These are phyloP conservation scores for Auanema freiburgensis DNA, from an alignment of 2,888 invertebrate species.

Conservation along the genomic window DNA sequence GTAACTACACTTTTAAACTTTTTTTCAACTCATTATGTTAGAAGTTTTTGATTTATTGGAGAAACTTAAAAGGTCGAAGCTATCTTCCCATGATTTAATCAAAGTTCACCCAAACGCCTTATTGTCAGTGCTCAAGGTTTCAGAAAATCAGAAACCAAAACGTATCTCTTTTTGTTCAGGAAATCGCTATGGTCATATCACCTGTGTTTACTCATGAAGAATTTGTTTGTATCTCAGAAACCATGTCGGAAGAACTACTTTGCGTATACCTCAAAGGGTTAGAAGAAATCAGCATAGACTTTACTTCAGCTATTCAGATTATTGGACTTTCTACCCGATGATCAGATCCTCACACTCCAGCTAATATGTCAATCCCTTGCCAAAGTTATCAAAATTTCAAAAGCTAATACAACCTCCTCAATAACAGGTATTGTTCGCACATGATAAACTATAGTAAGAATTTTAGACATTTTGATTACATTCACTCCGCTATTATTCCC, in stretches of 20 bases:
- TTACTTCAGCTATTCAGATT: conserved; percentile 2
- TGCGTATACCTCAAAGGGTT: conserved; percentile 13
- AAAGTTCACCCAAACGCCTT: conserved; percentile 16
- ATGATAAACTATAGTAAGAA: not conserved
- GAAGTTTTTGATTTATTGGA: not conserved
- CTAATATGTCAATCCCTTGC: conserved; percentile 12
- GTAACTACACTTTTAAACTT: not conserved
- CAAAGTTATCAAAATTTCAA: conserved; percentile 1
- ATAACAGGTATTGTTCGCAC: conserved; percentile 10
- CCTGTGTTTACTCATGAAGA: conserved; percentile 16
- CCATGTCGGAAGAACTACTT: conserved; percentile 1
- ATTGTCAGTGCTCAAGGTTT: conserved; percentile 14
- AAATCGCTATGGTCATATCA: conserved; percentile 5
- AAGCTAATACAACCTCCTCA: not conserved
- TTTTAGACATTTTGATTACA: conserved; percentile 13
- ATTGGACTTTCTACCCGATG: conserved; percentile 6
- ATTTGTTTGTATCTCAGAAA: conserved; percentile 9
- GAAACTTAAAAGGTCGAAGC: not conserved
- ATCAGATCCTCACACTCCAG: conserved; percentile 3
- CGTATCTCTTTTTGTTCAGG: not conserved
- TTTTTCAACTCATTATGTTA: not conserved
- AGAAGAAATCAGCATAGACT: not conserved
- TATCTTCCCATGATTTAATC: conserved; percentile 5
- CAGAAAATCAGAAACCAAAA: too few species aligned
- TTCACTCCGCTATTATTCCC: conserved; percentile 19